phyloP scores from a whole-genome alignment of 2,888 invertebrate species.

The Aleiodes leptofemur region DNA sequence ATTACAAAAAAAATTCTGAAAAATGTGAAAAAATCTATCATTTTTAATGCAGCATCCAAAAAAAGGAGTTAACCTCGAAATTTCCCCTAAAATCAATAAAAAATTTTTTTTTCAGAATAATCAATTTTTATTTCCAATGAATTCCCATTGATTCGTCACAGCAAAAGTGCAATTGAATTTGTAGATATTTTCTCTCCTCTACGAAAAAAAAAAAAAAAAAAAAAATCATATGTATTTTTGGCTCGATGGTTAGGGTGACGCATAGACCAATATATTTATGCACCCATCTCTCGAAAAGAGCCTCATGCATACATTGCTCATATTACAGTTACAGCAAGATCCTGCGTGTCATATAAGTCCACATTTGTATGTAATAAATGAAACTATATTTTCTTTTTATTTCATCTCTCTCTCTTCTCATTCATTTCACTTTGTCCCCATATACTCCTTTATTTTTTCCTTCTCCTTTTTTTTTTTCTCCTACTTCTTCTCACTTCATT shows the following conservation, averaged over 20 bases:
- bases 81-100: neutral
- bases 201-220: neutral
- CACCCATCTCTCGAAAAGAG: conserved; percentile 61
- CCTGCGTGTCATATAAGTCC: conserved; percentile 32
- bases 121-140: conserved; percentile 19
- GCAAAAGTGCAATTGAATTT: conserved; percentile 23
- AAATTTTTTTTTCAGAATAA: neutral
- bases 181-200: conserved; percentile 19
- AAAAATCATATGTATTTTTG: conserved; percentile 29
- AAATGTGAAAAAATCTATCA: too few relatives aligned
- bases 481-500: conserved; percentile 17
- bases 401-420: conserved; percentile 39
- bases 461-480: neutral
- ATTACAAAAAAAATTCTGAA: too few relatives aligned
- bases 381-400: conserved; percentile 49
- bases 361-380: conserved; percentile 36
- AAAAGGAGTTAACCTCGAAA: neutral
- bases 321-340: conserved; percentile 59
- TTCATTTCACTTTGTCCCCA: neutral
- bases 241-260: conserved; percentile 64
- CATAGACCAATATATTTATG: conserved; percentile 70
- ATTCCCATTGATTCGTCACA: conserved; percentile 30
- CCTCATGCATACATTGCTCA: conserved; percentile 69
- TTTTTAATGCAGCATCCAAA: too few relatives aligned
- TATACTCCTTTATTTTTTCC: conserved; percentile 40